Base-by-base conservation (phyloP, 2,797 vertebrate genomes). In the Acomys russatus region DNA sequence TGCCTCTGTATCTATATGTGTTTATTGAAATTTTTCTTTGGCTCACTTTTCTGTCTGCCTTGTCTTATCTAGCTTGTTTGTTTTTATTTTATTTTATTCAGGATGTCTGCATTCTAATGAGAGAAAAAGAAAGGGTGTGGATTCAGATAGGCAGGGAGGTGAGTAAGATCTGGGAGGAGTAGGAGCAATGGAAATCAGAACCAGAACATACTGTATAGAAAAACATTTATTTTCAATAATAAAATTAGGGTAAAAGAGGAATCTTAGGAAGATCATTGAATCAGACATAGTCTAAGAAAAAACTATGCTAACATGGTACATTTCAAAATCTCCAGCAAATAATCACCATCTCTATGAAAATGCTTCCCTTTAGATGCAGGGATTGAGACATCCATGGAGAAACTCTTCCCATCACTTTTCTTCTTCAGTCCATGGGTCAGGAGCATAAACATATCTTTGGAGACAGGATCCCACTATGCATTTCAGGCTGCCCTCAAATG, bases 271-370 rank as follows among this genome's bases (percentile, higher is more conserved):
- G n/a, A 76, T 94, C 88, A 70, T 35, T 35, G 20, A 83, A 54
- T 9, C 78, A 88, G 77, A 84, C 35, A 44, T 56, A 88, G 71
- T 59, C 28, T 79, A 83, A 92, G 76, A 82, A 89, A 76, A 44
- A 79, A 64, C 23, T 63, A 90, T 38, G 63, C 23, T 91, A 64
- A 64, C 23, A 6, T 33, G 54, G 80, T n/a, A 22, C 23, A 82
- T 51, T 78, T 87, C 33, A 92, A 80, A 89, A 93, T 38, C 28
- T 78, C 35, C 59, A 51, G 33, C 59, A 92, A 92, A 95, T 70
- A 89, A 83, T 78, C 66, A 83, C 11, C 7, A 54, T 14, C 14
- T 54, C 64, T 68, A 83, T 64, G 73, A 61, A 95, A 95, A 82
- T 90, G 33, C 3, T 66, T 85, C 8, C 5, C 35, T 93, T 90